A percentile compares a stretch with the other conserved stretches of the same genome.
phyloP scores from a whole-genome alignment of 2,113 vertebrate genomes.

The Ovibos moschatus region DNA sequence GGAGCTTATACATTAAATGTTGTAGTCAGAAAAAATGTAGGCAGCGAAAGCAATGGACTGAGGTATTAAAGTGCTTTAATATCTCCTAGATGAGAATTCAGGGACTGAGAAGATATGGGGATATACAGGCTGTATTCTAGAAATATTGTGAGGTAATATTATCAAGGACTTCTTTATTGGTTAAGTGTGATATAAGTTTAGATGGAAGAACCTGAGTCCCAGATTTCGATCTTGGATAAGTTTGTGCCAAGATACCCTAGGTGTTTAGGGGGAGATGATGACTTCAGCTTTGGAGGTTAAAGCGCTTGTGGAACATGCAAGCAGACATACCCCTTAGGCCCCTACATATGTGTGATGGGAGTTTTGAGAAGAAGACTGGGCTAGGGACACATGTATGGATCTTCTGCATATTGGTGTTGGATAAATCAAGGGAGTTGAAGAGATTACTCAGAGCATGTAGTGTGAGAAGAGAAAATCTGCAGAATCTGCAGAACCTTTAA shows the following conservation, averaged over 20 bases:
- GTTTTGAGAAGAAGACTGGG: conserved; percentile 34
- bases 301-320: conserved; percentile 16
- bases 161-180: background rate
- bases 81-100: background rate
- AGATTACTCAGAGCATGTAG: conserved; percentile 2
- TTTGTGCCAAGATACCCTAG: background rate
- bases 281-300: conserved; percentile 49
- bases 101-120: background rate
- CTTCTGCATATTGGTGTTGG: background rate
- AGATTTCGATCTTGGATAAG: conserved; percentile 2
- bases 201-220: background rate
- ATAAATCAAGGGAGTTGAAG: background rate
- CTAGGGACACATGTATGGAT: conserved; percentile 14
- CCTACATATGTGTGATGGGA: background rate
- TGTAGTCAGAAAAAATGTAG: background rate
- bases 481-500: background rate
- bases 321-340: conserved; percentile 11
- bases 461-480: background rate
- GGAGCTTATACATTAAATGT: background rate
- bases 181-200: background rate
- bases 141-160: background rate
- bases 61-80: background rate
- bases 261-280: conserved; percentile 31
- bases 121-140: background rate
- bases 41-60: background rate